Conservation (phyloP, 2,113 vertebrate species). For the Phylloscopus trochilus region DNA sequence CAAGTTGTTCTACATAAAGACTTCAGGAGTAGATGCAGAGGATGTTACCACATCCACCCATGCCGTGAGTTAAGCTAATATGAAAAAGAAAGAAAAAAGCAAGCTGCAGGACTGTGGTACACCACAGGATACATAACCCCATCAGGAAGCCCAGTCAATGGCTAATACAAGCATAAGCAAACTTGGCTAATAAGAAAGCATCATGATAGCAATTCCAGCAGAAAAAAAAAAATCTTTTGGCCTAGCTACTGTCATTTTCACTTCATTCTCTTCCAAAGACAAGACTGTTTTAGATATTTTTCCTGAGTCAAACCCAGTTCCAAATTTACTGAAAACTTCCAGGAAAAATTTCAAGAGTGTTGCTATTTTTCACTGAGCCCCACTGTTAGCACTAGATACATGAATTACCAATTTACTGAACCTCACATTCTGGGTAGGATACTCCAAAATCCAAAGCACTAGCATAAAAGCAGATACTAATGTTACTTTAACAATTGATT, state of each 20-base stretch:
- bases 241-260: background rate
- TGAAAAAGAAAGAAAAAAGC: background rate
- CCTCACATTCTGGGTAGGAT: background rate
- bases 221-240: background rate
- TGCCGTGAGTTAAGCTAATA: background rate
- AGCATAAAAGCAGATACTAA: background rate
- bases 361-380: background rate
- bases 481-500: background rate
- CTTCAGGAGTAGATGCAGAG: background rate
- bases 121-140: background rate
- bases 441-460: background rate
- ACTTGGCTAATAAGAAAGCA: background rate
- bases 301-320: background rate
- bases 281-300: background rate
- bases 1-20: background rate
- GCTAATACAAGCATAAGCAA: background rate
- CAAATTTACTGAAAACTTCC: background rate
- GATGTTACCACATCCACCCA: background rate
- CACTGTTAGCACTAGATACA: background rate
- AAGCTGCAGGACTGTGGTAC: background rate
- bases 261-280: background rate
- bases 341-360: background rate
- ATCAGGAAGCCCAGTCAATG: background rate
- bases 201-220: background rate
- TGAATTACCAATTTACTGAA: background rate